Conservation (phyloP, 2,113 vertebrate species). For the Ibidorhyncha struthersii region DNA sequence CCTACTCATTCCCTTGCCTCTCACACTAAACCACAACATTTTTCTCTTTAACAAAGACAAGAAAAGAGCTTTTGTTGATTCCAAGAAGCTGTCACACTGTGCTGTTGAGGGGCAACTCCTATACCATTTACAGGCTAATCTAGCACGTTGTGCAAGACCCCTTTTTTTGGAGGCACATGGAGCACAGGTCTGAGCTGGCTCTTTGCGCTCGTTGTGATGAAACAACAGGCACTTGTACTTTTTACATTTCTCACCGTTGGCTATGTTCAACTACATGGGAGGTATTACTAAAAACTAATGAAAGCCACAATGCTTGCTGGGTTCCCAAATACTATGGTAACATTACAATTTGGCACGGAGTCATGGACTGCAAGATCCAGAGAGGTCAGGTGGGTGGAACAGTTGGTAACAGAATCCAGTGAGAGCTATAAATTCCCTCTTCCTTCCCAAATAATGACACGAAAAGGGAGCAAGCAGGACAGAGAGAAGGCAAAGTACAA, state of each 20-base stretch:
- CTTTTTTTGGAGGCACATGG: background rate
- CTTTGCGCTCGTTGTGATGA: background rate
- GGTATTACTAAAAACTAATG: conserved; percentile 45
- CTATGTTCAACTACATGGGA: conserved; percentile 18
- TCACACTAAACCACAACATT: background rate
- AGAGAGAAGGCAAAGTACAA: background rate
- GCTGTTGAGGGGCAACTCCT: background rate
- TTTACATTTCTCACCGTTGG: conserved; percentile 26
- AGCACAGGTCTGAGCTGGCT: conserved; percentile 7
- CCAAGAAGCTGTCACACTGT: background rate
- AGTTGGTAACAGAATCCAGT: conserved; percentile 54
- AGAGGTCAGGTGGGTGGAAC: conserved; percentile 51
- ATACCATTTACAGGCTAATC: background rate
- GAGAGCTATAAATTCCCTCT: conserved; percentile 26
- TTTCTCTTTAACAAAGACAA: background rate
- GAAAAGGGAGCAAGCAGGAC: background rate
- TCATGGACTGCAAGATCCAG: conserved; percentile 23
- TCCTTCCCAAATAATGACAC: conserved; percentile 25
- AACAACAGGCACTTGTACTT: conserved; percentile 51
- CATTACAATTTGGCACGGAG: conserved; percentile 23
- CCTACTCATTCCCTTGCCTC: background rate
- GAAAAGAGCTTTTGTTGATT: conserved; percentile 19
- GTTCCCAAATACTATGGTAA: conserved; percentile 42
- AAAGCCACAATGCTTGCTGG: conserved; percentile 42
- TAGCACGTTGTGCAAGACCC: background rate